Conservation (phyloP, 2,797 vertebrate species). For the Loriculus beryllinus region DNA sequence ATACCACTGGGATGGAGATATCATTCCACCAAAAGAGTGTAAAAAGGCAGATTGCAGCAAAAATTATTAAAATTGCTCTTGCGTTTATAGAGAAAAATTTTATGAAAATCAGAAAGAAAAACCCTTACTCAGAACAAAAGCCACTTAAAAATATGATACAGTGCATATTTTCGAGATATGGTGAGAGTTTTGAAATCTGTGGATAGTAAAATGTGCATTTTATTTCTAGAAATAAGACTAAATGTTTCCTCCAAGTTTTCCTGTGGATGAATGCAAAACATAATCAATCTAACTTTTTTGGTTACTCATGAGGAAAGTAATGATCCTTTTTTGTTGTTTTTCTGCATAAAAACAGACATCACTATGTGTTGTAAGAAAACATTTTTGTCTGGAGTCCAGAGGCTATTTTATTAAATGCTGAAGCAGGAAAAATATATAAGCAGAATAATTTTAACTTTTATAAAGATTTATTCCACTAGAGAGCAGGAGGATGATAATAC, state of each 20-base stretch:
- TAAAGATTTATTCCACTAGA: neutral
- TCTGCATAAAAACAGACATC: neutral
- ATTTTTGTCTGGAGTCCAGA: neutral
- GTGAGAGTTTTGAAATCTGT: neutral
- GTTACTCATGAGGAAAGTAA: neutral
- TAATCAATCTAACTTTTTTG: neutral
- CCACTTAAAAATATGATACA: neutral
- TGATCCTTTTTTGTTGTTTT: neutral
- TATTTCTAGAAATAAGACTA: neutral
- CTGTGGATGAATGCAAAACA: constrained; percentile 13
- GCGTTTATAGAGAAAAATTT: neutral
- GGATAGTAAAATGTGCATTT: neutral
- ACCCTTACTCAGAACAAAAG: neutral
- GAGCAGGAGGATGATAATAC: neutral
- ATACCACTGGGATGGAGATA: neutral
- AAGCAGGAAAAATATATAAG: neutral
- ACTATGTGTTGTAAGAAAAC: neutral
- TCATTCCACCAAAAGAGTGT: neutral
- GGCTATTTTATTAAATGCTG: neutral
- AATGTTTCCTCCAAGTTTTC: neutral
- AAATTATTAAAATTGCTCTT: neutral
- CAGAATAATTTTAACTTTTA: neutral
- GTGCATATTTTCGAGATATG: neutral
- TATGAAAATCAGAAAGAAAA: neutral
- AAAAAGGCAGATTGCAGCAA: neutral